Percentiles rank a stretch among this genome's conserved stretches.
phyloP scores from a whole-genome alignment of 2,113 vertebrate genomes.

The Entomyzon cyanotis region DNA sequence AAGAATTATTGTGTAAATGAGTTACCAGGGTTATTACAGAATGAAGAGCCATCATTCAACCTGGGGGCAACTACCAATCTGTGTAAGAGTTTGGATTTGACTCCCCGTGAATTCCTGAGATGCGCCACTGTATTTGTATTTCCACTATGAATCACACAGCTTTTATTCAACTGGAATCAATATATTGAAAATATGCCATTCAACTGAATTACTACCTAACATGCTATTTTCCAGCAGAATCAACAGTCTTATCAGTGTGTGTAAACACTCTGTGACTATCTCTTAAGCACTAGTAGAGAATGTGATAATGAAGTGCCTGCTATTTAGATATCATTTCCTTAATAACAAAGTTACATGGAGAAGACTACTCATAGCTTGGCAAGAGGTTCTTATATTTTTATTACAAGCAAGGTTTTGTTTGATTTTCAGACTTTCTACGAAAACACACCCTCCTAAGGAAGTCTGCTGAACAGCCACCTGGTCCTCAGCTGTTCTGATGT shows the following conservation, averaged over 20 bases:
- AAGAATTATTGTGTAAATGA: not conserved
- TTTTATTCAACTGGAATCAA: slow-evolving; percentile 45
- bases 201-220: slow-evolving; percentile 46
- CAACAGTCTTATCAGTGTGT: slow-evolving; percentile 59
- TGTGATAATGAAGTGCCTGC: slow-evolving; percentile 51
- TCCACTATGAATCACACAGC: not conserved
- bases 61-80: not conserved
- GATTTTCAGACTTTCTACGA: not conserved
- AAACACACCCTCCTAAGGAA: not conserved
- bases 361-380: not conserved
- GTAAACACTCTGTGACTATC: slow-evolving; percentile 63
- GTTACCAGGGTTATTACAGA: not conserved
- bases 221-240: slow-evolving; percentile 47
- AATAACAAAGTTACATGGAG: not conserved
- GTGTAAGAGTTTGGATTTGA: not conserved
- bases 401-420: not conserved
- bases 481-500: not conserved
- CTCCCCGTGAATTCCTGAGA: not conserved
- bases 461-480: not conserved
- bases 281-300: slow-evolving; percentile 48
- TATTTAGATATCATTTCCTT: slow-evolving; percentile 48
- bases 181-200: slow-evolving; percentile 24
- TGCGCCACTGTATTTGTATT: not conserved
- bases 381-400: not conserved
- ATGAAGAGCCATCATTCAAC: not conserved